phyloP scores from a whole-genome alignment of 23 tunicate species.

The Ascidia mentula region DNA sequence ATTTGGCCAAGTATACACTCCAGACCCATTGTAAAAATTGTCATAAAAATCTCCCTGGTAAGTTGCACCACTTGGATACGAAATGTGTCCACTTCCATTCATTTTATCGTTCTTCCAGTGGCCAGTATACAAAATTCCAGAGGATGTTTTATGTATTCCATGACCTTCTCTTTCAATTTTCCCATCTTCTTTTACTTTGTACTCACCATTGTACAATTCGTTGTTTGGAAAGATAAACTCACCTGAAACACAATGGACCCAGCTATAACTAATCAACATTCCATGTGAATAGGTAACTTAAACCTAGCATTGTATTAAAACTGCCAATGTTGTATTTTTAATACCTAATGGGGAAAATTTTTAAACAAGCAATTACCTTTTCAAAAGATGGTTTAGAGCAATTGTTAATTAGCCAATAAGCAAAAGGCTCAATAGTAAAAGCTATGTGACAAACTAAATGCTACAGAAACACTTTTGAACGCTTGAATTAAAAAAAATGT shows the following conservation, averaged over 20 bases:
- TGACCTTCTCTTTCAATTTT: constrained; percentile 53
- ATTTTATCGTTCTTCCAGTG: constrained; percentile 66
- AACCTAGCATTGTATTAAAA: too few relatives aligned
- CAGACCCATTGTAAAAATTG: constrained; percentile 59
- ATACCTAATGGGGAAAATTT: too few relatives aligned
- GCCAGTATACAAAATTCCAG: constrained; percentile 55
- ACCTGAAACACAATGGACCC: constrained; percentile 18
- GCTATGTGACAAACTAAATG: too few relatives aligned
- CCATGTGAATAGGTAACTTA: too few relatives aligned
- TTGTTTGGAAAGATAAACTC: constrained; percentile 82
- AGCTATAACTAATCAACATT: neutral
- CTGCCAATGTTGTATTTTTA: too few relatives aligned
- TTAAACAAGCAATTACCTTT: too few relatives aligned
- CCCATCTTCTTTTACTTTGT: constrained; percentile 41
- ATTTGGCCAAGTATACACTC: constrained; percentile 69
- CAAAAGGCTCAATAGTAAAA: too few relatives aligned
- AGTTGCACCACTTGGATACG: constrained; percentile 53
- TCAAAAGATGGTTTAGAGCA: too few relatives aligned
- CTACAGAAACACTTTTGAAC: too few relatives aligned
- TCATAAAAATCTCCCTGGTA: constrained; percentile 67
- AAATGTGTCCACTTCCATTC: constrained; percentile 54
- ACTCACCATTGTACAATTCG: constrained; percentile 79
- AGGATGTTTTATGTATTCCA: constrained; percentile 58
- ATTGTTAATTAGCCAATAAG: too few relatives aligned
- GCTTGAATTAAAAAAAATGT: too few relatives aligned